A percentile compares a stretch with the other conserved stretches of the same genome.
phyloP scores from a whole-genome alignment of 2,888 invertebrate species.

The Drosophila birchii region DNA sequence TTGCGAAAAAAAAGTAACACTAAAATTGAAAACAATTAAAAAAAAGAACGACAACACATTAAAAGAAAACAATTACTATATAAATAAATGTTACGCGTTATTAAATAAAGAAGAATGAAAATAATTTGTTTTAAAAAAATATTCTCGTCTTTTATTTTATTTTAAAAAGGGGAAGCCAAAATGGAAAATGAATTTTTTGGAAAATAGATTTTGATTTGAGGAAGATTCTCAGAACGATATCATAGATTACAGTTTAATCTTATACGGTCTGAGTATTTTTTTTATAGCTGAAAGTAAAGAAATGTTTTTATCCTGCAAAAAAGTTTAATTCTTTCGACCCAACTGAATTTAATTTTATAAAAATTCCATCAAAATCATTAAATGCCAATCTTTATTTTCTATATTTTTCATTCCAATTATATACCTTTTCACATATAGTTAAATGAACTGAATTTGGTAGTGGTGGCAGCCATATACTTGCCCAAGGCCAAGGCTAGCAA shows the following conservation, averaged over 20 bases:
- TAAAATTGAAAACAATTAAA: slow-evolving; percentile 58
- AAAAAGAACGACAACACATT: slow-evolving; percentile 40
- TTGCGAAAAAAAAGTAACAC: slow-evolving; percentile 60
- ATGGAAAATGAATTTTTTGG: no score
- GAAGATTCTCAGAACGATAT: no score
- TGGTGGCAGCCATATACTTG: slow-evolving; percentile 77
- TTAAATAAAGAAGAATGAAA: slow-evolving; percentile 86
- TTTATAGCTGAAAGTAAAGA: no score
- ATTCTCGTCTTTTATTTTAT: neutral
- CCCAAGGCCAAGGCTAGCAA: slow-evolving; percentile 90
- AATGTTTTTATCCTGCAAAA: no score
- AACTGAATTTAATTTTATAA: no score
- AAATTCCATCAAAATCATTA: neutral
- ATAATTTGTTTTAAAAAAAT: slow-evolving; percentile 84
- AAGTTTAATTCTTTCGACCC: no score
- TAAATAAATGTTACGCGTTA: slow-evolving; percentile 89
- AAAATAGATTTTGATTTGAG: neutral
- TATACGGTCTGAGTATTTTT: no score
- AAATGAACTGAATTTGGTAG: slow-evolving; percentile 63
- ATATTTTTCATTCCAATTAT: slow-evolving; percentile 5
- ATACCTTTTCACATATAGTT: slow-evolving; percentile 61
- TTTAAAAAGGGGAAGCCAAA: no score
- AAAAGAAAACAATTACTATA: slow-evolving; percentile 83
- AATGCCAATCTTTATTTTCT: neutral
- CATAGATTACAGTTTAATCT: no score